These are phyloP conservation scores for Temnothorax nylanderi DNA, from an alignment of 1,140 invertebrate species.

Conservation along the genomic window DNA sequence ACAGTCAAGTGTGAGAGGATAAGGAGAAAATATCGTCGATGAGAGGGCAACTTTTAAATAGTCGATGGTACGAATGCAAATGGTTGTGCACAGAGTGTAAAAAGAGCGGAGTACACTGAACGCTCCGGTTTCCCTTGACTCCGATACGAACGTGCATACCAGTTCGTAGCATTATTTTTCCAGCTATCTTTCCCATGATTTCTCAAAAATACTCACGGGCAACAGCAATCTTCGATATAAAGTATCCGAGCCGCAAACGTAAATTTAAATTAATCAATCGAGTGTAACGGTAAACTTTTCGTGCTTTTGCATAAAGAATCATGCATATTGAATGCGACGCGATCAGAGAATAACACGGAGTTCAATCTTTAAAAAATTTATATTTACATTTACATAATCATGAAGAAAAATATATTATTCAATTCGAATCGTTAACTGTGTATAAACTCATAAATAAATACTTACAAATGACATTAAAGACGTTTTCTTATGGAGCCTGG, in stretches of 20 bases:
- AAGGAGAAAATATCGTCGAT: neutral
- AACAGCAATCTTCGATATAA: neutral
- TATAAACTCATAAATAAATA: neutral
- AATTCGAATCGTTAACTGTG: neutral
- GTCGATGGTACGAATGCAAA: neutral
- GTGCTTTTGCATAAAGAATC: neutral
- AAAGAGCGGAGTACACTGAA: neutral
- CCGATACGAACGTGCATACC: neutral
- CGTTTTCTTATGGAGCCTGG: neutral
- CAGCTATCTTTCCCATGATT: neutral
- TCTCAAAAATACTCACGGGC: neutral
- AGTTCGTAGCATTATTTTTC: conserved; percentile 7
- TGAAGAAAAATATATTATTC: neutral
- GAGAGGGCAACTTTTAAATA: conserved; percentile 2
- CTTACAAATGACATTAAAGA: conserved; percentile 29
- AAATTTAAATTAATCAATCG: neutral
- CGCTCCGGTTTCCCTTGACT: conserved; percentile 58
- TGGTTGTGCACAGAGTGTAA: too few relatives aligned
- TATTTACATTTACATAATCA: neutral
- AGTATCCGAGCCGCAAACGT: too few relatives aligned
- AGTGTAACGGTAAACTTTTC: neutral
- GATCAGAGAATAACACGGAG: neutral
- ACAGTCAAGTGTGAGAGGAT: neutral
- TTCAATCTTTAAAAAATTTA: neutral
- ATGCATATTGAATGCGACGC: neutral